These are phyloP conservation scores for Rhimphoctona megacephalus DNA, from an alignment of 2,888 invertebrate genomes.

Conservation along the genomic window DNA sequence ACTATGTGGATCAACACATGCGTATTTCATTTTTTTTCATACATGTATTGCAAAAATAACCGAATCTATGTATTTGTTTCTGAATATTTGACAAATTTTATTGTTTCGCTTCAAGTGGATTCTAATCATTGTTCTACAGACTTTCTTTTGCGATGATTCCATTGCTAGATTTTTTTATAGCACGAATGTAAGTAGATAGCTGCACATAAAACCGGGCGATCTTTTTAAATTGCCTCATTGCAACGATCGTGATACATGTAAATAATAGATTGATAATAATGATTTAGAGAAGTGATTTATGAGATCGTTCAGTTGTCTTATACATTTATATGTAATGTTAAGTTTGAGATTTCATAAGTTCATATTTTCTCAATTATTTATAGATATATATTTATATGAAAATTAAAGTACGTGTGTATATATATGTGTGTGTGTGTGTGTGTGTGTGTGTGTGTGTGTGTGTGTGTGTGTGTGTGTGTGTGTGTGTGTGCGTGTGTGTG, in stretches of 20 bases:
- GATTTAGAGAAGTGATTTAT: slow-evolving; percentile 37
- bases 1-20: background rate
- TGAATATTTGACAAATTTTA: background rate
- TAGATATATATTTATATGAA: slow-evolving; percentile 2
- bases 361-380: background rate
- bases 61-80: slow-evolving; percentile 11
- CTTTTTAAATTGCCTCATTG: slow-evolving; percentile 46
- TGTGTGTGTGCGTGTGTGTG: too few relatives aligned
- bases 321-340: slow-evolving; percentile 49
- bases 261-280: slow-evolving; percentile 58
- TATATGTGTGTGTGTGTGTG: too few relatives aligned
- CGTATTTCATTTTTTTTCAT: slow-evolving; percentile 8
- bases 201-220: slow-evolving; percentile 50
- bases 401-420: background rate
- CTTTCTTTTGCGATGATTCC: slow-evolving; percentile 28
- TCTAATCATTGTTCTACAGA: background rate
- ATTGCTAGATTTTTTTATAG: slow-evolving; percentile 13
- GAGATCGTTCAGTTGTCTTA: slow-evolving; percentile 22
- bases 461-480: too few relatives aligned
- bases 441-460: too few relatives aligned
- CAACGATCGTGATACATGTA: slow-evolving; percentile 69
- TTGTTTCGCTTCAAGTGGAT: background rate
- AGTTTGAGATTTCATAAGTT: background rate
- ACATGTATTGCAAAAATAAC: background rate
- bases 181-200: slow-evolving; percentile 51